phyloP scores from a whole-genome alignment of 2,888 invertebrate genomes.

The Hofmannophila pseudospretella region DNA sequence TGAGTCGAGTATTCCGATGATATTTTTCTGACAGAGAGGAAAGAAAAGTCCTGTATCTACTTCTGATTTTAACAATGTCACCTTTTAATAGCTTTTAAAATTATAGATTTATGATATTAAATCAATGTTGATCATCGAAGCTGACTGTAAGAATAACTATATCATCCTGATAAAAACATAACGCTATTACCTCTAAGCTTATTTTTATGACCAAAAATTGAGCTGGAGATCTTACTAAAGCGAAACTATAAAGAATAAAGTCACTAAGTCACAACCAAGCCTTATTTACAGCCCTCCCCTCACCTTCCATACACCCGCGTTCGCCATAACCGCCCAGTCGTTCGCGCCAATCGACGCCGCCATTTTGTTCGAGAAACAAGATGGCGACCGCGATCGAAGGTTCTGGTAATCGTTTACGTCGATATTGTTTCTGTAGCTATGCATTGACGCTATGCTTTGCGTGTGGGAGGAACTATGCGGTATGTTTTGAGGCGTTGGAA shows the following conservation, averaged over 20 bases:
- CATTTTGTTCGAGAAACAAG: slow-evolving; percentile 75
- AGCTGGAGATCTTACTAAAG: slow-evolving; percentile 70
- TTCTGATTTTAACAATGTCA: no score
- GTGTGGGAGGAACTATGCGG: slow-evolving; percentile 71
- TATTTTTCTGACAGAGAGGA: no score
- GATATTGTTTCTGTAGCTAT: slow-evolving; percentile 73
- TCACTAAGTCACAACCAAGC: slow-evolving; percentile 32
- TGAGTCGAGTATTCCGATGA: no score
- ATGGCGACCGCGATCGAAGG: slow-evolving; percentile 72
- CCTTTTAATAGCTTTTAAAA: no score
- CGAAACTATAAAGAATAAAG: slow-evolving; percentile 25
- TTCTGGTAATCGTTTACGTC: slow-evolving; percentile 73
- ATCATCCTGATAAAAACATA: no score
- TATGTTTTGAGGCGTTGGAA: slow-evolving; percentile 62
- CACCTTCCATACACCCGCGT: slow-evolving; percentile 73
- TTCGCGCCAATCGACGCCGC: slow-evolving; percentile 68
- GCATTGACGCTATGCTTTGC: slow-evolving; percentile 74
- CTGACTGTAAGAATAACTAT: no score
- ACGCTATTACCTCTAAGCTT: no score
- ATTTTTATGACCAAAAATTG: no score
- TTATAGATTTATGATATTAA: no score
- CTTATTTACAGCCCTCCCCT: slow-evolving; percentile 64
- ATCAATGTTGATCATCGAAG: no score
- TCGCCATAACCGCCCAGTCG: slow-evolving; percentile 71
- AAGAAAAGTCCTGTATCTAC: no score